Evolutionary conservation across 1,140 invertebrate species (phyloP), one percentile per base, ranked within the genome.

Genomic region (Pinna nobilis): DNA sequence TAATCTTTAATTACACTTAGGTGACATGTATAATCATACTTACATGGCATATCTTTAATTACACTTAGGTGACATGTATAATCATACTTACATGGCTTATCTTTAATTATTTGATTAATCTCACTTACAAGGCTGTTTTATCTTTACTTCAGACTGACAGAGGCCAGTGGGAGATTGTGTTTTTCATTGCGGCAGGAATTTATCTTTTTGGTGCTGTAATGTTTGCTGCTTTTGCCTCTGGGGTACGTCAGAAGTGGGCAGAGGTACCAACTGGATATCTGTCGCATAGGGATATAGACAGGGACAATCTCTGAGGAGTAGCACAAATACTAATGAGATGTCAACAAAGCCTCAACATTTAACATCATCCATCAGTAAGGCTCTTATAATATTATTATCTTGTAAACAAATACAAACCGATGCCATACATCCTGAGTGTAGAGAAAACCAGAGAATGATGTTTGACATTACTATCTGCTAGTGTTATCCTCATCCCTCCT

Each of bases 111-210:
- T 53, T 13, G 15, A 13, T 13, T 23, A 28, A 1, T 53, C 15
- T 6, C n/a, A 5, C 23, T 23, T 28, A n/a, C n/a, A n/a, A n/a
- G n/a, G n/a, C n/a, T 47, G 20, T 18, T 18, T 47, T 53, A 5
- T 23, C 51, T 55, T 55, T 50, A 25, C 70, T 71, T 7, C 75
- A 86, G 84, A 51, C 61, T 5, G 76, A 79, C 18, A 74, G 84
- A 47, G 81, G 84, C 30, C 82, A 91, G 35, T 89, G 88, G 88
- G 79, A 83, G 79, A 81, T 87, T 11, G 85, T 89, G 7, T 90
- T 90, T 72, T 87, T 86, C 66, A 74, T 89, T 37, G 84, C 86
- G 15, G 84, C 88, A 15, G 74, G 51, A 15, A 83, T 90, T 15
- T 88, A 89, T 60, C 39, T 84, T 5, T 59, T 86, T 28, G 89